Conservation (phyloP, 2,888 invertebrate species). For the Tipula unca region DNA sequence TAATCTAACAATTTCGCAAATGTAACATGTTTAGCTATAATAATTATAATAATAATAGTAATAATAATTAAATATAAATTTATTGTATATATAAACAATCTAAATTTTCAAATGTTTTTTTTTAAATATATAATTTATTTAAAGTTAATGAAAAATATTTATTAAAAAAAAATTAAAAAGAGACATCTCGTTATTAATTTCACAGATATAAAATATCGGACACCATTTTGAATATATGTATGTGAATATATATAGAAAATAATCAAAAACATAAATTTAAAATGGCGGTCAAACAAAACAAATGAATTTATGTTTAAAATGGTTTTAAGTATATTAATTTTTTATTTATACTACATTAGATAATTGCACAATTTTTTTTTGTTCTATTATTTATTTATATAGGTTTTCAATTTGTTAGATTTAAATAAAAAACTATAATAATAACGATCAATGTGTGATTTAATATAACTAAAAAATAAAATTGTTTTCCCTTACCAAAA, state of each 20-base stretch:
- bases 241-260: not conserved
- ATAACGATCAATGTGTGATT: not conserved
- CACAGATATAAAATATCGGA: not conserved
- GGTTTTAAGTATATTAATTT: not conserved
- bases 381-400: not conserved
- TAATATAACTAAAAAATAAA: not conserved
- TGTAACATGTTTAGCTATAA: slow-evolving; percentile 20
- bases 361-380: slow-evolving; percentile 14
- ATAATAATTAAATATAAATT: slow-evolving; percentile 16
- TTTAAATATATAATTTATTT: not conserved
- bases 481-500: not conserved
- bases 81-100: slow-evolving; percentile 17
- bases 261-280: not conserved
- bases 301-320: not conserved
- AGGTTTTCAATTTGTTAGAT: not conserved
- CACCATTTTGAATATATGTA: not conserved
- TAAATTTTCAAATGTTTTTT: not conserved
- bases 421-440: not conserved
- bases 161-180: not conserved
- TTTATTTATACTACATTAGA: slow-evolving; percentile 1
- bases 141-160: not conserved
- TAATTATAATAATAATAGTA: slow-evolving; percentile 16
- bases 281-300: not conserved
- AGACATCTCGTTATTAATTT: not conserved
- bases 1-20: slow-evolving; percentile 20